A percentile compares a stretch with the other conserved stretches of the same genome.
Evolutionary conservation across 2,888 invertebrate species (phyloP).

Genomic region (Unio pictorum): DNA sequence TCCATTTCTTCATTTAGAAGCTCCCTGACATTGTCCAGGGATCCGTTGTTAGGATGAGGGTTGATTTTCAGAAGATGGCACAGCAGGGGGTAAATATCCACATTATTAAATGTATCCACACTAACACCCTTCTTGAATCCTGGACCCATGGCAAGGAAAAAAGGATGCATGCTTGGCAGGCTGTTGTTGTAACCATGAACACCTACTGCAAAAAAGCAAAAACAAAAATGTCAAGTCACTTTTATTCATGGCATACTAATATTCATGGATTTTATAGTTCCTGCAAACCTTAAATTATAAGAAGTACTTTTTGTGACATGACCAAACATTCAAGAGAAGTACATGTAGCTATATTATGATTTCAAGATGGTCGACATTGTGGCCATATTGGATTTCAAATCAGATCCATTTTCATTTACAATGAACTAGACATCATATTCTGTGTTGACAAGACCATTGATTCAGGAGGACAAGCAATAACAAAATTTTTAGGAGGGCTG

Average conservation of each 20-base stretch:
- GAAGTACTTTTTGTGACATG: too few relatives aligned
- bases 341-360: too few relatives aligned
- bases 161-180: slow-evolving; percentile 78
- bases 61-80: slow-evolving; percentile 61
- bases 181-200: slow-evolving; percentile 73
- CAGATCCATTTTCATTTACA: too few relatives aligned
- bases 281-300: not conserved
- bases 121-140: slow-evolving; percentile 58
- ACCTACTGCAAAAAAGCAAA: slow-evolving; percentile 52
- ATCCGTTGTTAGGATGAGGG: slow-evolving; percentile 66
- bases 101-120: slow-evolving; percentile 59
- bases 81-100: slow-evolving; percentile 69
- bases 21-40: slow-evolving; percentile 41
- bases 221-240: too few relatives aligned
- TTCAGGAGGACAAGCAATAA: too few relatives aligned
- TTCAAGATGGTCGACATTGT: too few relatives aligned
- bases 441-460: too few relatives aligned
- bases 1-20: slow-evolving; percentile 30
- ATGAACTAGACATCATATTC: too few relatives aligned
- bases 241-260: not conserved
- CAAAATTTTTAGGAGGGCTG: too few relatives aligned
- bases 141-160: slow-evolving; percentile 80
- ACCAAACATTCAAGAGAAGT: too few relatives aligned
- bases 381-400: too few relatives aligned
- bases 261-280: not conserved